phyloP scores from a whole-genome alignment of 2,888 invertebrate species.

The Athripsodes cinereus region DNA sequence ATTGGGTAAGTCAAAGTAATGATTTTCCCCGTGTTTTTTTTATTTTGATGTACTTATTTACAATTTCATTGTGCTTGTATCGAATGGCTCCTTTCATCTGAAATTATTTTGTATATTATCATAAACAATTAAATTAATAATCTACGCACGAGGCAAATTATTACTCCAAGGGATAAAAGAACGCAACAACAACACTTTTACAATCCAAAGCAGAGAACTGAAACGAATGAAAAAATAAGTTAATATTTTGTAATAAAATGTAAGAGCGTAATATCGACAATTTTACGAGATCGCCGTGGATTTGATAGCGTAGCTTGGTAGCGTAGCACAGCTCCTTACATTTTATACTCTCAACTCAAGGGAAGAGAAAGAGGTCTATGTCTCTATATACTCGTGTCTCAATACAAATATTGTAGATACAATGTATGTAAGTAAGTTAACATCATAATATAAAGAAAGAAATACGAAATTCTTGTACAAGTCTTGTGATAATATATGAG shows the following conservation, averaged over 20 bases:
- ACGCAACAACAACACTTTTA: background rate
- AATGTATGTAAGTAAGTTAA: no score
- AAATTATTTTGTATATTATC: no score
- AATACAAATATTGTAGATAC: no score
- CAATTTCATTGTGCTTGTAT: no score
- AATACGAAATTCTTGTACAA: background rate
- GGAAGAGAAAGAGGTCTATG: background rate
- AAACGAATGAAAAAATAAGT: background rate
- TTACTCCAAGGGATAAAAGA: background rate
- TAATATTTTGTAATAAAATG: background rate
- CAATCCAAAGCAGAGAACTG: background rate
- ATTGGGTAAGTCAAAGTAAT: no score
- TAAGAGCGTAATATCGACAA: background rate
- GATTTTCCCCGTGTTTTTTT: no score
- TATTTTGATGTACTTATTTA: no score
- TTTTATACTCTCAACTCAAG: background rate
- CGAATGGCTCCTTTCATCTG: no score
- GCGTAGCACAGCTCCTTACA: no score
- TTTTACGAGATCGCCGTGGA: constrained; percentile 2
- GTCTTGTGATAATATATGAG: constrained; percentile 12
- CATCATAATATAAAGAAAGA: background rate
- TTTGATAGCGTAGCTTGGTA: background rate
- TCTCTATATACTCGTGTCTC: no score
- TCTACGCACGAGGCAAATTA: background rate
- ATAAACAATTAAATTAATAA: no score